Evolutionary conservation across 2,888 invertebrate species (phyloP), one percentile per base, ranked within the genome.

Genomic region (Hemaris fuciformis): DNA sequence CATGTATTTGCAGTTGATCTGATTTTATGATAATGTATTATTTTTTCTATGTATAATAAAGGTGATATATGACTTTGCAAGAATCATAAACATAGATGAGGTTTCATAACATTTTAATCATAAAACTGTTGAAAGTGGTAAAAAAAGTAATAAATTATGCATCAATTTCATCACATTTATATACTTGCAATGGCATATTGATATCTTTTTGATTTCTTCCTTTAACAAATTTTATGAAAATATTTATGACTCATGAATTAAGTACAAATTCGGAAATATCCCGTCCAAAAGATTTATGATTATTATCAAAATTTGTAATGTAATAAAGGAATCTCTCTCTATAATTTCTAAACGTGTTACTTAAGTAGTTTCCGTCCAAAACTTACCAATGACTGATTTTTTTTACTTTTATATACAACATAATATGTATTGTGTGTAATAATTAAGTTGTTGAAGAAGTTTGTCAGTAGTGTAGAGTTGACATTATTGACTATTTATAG

Each of bases 281-380:
- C 86, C 85, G 88, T 88, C 88, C 87, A 83, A 71, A 66, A 66
- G 65, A 53, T 63, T 64, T 64, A 66, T 62, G 66, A 63, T 38
- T 64, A 63, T 31, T 64, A 67, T 59, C 59, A 67, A 66, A 62
- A 66, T 64, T 68, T 67, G 67, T 65, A 62, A 60, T 65, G 53
- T 64, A 64, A 65, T 63, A 67, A 75, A 75, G 67, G 80, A 87
- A 85, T 85, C 79, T 88, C 84, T 70, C 65, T 59, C 67, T 63
- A 61, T 71, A 73, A 64, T 68, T 69, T 76, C 71, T 81, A 76
- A 83, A 80, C 80, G 78, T 69, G 83, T 86, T 89, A 91, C 91
- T 89, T 91, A 90, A 81, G 81, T 91, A 90, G 86, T 89, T 85
- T 91, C 91, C 91, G 91, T 91, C 91, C 91, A 91, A 91, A 79